Conservation (phyloP, 2,797 vertebrate species). For the Microchirus variegatus region DNA sequence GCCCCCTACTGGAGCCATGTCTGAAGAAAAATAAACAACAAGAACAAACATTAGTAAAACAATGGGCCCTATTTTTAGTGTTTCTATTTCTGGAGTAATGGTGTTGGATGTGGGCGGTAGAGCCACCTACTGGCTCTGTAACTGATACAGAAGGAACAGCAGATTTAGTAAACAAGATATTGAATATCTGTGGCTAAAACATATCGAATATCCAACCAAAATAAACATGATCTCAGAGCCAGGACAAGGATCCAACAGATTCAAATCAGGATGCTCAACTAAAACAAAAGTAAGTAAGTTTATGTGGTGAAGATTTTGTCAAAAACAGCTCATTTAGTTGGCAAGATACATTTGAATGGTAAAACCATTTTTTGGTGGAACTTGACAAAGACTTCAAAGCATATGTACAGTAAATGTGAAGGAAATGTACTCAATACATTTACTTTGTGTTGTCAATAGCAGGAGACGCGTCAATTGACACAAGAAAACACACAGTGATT, state of each 20-base stretch:
- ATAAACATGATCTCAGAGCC: slow-evolving; percentile 13
- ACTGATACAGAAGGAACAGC: slow-evolving; percentile 34
- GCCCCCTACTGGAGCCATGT: slow-evolving; percentile 48
- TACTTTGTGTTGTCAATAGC: too few species aligned
- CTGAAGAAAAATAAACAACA: slow-evolving; percentile 45
- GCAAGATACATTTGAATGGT: too few species aligned
- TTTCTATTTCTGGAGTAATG: slow-evolving; percentile 14
- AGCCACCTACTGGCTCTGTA: slow-evolving; percentile 43
- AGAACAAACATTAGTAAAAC: slow-evolving; percentile 35
- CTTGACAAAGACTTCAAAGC: too few species aligned
- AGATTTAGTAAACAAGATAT: slow-evolving; percentile 63
- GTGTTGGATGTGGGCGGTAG: not conserved
- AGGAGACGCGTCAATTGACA: too few species aligned
- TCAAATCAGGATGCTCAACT: too few species aligned
- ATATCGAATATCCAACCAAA: slow-evolving; percentile 59
- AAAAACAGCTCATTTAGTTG: too few species aligned
- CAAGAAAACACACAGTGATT: not conserved
- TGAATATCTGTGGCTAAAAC: slow-evolving; percentile 51
- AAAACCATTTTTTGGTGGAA: too few species aligned
- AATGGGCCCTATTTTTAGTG: slow-evolving; percentile 33
- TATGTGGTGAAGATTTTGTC: too few species aligned
- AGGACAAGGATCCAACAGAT: too few species aligned
- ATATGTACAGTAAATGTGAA: too few species aligned
- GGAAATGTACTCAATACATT: too few species aligned
- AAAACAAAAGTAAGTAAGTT: too few species aligned